Evolutionary conservation across 1,140 invertebrate genomes (phyloP), one percentile per base, ranked within the genome.

Genomic region (Drosophila cardini): DNA sequence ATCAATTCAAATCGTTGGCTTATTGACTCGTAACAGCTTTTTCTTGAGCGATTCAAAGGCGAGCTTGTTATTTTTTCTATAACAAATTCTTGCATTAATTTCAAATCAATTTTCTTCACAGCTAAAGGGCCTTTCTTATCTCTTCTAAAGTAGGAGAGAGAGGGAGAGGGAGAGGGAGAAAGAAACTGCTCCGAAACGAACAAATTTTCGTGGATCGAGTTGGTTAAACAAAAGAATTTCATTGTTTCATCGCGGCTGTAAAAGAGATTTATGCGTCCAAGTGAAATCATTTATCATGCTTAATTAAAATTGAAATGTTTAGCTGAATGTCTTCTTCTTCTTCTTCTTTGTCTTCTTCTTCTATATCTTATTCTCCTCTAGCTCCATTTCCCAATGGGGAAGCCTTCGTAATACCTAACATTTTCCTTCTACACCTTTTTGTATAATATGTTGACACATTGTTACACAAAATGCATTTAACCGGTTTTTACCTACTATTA

Each of bases 41-140:
- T 80, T 77, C 72, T 70, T 70, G 74, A 85, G 63, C 82, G 78
- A 81, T 86, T 87, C 84, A 74, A 77, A 89, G 67, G 80, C 71
- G 77, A 90, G 85, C 84, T 89, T 89, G 84, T 89, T 89, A 78
- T 84, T 84, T 89, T 89, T 89, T 89, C 85, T 89, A 89, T 89
- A 89, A 90, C 87, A 91, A 91, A 91, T 91, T 91, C 90, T 90
- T 91, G 90, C 90, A 91, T 91, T 91, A 91, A 91, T 91, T 91
- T 91, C 90, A 82, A 91, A 91, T 91, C 89, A 91, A 91, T 91
- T 91, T 91, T 90, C 90, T 90, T 90, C 90, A 91, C 90, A 91
- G 90, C 90, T 84, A 78, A 69, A 73, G 63, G 63, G 60, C 53
- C 48, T 15, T 34, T n/a, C 69, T 76, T 79, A 76, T 76, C 64